Evolutionary conservation across 2,797 vertebrate genomes (phyloP), one percentile per base, ranked within the genome.

Genomic region (Anabacerthia variegaticeps): DNA sequence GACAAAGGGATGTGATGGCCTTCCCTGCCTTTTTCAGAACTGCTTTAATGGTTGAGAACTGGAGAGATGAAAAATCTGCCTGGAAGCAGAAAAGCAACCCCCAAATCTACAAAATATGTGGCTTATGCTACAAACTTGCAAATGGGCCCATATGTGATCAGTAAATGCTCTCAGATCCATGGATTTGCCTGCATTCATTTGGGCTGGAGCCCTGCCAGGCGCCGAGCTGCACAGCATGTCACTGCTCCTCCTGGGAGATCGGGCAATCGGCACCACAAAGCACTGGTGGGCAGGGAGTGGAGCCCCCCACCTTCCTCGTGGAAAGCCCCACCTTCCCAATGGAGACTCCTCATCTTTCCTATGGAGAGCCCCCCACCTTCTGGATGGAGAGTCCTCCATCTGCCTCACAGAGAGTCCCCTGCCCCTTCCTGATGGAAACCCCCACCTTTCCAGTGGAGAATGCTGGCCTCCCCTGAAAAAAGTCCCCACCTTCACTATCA

Each of bases 91-190:
- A 91, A 94, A 93, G 78, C 96, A 93, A 56, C 67, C 78, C 88
- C 54, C 61, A 76, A 83, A 87, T 37, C 89, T 77, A 92, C 93
- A 93, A 91, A 93, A 93, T 86, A 93, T 72, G 86, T 7, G 36
- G 85, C 86, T 96, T 85, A 65, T 93, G 93, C 95, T 91, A 71
- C 92, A 92, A 96, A 94, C 94, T 95, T 96, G 96, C 92, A 96
- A 96, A 97, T 56, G 77, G 94, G 84, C 91, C 93, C 95, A 95
- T 95, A 94, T 95, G 96, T 76, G 96, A 94, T 93, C 91, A 73
- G 92, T 76, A 92, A 90, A 82, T n/a, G 85, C 93, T 95, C 93
- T 94, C 62, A 85, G 93, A 90, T 94, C 93, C 90, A 28, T 67
- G 49, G 78, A 67, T 94, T 95, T 95, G 95, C 94, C 88, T 93